Percentiles rank a stretch among this genome's conserved stretches.
These are phyloP conservation scores for Mantis religiosa DNA, from an alignment of 2,888 invertebrate species.

Conservation along the genomic window DNA sequence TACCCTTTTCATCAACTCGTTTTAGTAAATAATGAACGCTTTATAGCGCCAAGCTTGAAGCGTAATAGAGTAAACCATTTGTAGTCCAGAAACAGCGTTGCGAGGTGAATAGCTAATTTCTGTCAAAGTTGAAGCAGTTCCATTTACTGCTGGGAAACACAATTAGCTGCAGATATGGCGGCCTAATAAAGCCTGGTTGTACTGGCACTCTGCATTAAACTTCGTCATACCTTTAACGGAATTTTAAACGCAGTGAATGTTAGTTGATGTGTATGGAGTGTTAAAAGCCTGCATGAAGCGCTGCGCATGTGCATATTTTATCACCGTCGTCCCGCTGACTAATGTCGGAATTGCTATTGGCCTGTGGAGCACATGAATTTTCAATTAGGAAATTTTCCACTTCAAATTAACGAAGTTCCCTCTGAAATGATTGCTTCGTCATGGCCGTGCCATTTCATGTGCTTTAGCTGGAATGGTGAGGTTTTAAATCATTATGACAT, in stretches of 20 bases:
- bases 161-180: not conserved
- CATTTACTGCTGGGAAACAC: not conserved
- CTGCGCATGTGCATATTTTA: not conserved
- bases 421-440: not conserved
- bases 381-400: not conserved
- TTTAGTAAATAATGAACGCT: not conserved
- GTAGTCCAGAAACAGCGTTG: not conserved
- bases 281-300: not conserved
- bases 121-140: not conserved
- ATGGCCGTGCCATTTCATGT: not conserved
- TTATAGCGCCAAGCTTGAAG: not conserved
- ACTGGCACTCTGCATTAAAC: not conserved
- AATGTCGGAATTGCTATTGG: not conserved
- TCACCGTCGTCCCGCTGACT: not conserved
- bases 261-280: not conserved
- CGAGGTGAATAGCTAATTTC: not conserved
- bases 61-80: not conserved
- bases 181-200: not conserved
- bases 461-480: not conserved
- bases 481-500: too few species aligned
- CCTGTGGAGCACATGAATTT: not conserved
- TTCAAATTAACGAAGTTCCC: not conserved
- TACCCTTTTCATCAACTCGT: not conserved
- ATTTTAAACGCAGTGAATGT: not conserved
- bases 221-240: not conserved